Conservation (phyloP, 1,140 invertebrate genomes). For the Drosophila willistoni region DNA sequence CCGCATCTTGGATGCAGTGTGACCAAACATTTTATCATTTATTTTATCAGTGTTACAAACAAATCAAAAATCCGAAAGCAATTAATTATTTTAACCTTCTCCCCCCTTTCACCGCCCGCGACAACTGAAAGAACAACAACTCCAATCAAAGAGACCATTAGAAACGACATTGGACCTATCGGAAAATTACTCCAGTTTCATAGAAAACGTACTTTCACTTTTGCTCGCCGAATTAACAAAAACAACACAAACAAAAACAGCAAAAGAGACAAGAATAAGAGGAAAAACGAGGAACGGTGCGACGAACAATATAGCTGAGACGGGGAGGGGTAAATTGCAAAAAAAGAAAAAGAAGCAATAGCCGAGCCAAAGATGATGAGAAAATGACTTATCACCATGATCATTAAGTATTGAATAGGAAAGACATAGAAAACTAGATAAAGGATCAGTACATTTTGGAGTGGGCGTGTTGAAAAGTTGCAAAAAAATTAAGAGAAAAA, state of each 20-base stretch:
- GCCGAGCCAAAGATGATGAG: not conserved
- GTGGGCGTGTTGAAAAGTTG: slow-evolving; percentile 23
- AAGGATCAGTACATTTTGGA: slow-evolving; percentile 13
- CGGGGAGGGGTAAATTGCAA: not conserved
- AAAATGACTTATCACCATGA: not conserved
- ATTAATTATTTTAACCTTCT: slow-evolving; percentile 8
- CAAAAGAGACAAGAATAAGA: slow-evolving; percentile 2
- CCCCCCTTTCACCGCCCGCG: not conserved
- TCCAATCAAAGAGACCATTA: not conserved
- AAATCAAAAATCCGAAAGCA: slow-evolving; percentile 11
- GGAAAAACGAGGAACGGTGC: not conserved
- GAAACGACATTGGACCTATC: not conserved
- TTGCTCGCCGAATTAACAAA: slow-evolving; percentile 5
- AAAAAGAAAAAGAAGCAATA: not conserved
- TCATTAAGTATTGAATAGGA: not conserved
- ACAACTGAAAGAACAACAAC: slow-evolving; percentile 3
- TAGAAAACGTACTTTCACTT: slow-evolving; percentile 4
- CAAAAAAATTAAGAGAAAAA: slow-evolving; percentile 33
- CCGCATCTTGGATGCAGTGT: not conserved
- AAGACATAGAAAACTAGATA: not conserved
- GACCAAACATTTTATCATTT: not conserved
- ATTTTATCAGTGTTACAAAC: slow-evolving; percentile 8
- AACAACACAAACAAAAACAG: not conserved
- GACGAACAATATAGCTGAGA: not conserved
- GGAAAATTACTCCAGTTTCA: not conserved